These are phyloP conservation scores for Archips xylosteana DNA, from an alignment of 2,888 invertebrate genomes.

Conservation along the genomic window DNA sequence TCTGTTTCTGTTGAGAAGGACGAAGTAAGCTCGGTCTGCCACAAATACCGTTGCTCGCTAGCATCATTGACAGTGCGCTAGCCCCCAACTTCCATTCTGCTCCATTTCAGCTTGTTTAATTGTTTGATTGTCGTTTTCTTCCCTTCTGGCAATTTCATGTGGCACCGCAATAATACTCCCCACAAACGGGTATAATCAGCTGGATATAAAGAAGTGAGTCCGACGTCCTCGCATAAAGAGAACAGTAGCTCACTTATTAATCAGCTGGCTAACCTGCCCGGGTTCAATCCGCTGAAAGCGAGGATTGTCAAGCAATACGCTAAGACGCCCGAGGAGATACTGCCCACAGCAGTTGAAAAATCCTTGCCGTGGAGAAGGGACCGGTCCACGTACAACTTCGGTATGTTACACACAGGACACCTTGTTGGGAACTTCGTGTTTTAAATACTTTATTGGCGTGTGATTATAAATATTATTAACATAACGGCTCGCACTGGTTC, in stretches of 20 bases:
- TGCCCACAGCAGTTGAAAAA: slow-evolving; percentile 92
- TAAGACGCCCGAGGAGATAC: slow-evolving; percentile 86
- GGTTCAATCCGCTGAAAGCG: slow-evolving; percentile 89
- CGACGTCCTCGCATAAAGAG: slow-evolving; percentile 86
- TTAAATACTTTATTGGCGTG: slow-evolving; percentile 53
- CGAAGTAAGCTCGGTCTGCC: slow-evolving; percentile 28
- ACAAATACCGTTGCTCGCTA: slow-evolving; percentile 42
- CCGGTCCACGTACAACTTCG: slow-evolving; percentile 89
- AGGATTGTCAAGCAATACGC: slow-evolving; percentile 89
- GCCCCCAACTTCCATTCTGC: slow-evolving; percentile 53
- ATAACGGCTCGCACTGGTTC: too few relatives aligned
- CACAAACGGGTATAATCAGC: slow-evolving; percentile 76
- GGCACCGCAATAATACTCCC: slow-evolving; percentile 77
- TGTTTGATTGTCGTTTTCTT: slow-evolving; percentile 83
- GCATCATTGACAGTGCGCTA: slow-evolving; percentile 38
- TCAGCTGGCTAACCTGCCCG: slow-evolving; percentile 89
- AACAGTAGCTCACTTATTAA: slow-evolving; percentile 90
- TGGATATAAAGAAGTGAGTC: slow-evolving; percentile 84
- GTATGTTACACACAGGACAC: slow-evolving; percentile 83
- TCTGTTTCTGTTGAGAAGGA: background rate
- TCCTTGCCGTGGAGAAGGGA: slow-evolving; percentile 94
- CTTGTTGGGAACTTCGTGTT: slow-evolving; percentile 54
- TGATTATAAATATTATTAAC: slow-evolving; percentile 50
- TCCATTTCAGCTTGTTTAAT: slow-evolving; percentile 73
- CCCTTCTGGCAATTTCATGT: slow-evolving; percentile 84